phyloP scores from a whole-genome alignment of 2,113 vertebrate species.

The Carlito syrichta region DNA sequence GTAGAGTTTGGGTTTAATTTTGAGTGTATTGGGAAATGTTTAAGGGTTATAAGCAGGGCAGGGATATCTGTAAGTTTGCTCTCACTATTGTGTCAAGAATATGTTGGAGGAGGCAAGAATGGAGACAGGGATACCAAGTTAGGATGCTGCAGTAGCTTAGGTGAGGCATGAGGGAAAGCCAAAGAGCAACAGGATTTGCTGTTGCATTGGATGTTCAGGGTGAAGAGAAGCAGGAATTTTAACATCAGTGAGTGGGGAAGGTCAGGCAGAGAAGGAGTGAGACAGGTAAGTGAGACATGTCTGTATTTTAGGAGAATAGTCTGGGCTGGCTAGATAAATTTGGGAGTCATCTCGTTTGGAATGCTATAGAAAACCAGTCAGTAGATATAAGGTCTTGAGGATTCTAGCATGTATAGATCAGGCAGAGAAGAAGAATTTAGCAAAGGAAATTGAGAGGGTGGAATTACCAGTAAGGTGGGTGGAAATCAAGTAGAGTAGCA shows the following conservation, averaged over 20 bases:
- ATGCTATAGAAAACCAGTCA: neutral
- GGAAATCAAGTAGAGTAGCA: neutral
- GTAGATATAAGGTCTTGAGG: neutral
- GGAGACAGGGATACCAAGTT: neutral
- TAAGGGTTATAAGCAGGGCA: neutral
- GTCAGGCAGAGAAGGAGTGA: neutral
- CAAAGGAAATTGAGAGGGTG: neutral
- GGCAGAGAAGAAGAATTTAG: neutral
- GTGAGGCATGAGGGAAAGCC: neutral
- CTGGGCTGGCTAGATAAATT: neutral
- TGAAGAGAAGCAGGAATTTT: slow-evolving; percentile 21
- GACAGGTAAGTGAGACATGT: neutral
- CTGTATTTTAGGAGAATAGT: slow-evolving; percentile 23
- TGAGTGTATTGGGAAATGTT: neutral
- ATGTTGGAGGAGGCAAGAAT: neutral
- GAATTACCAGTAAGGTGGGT: neutral
- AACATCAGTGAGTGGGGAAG: neutral
- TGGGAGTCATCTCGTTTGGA: slow-evolving; percentile 1
- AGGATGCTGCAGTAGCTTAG: neutral
- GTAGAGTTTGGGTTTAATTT: slow-evolving; percentile 21
- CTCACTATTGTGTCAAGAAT: slow-evolving; percentile 13
- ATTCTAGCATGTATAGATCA: neutral
- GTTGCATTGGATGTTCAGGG: neutral
- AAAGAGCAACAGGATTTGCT: neutral
- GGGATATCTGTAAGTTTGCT: neutral